phyloP scores from a whole-genome alignment of 2,113 vertebrate genomes.

The Grantiella picta region DNA sequence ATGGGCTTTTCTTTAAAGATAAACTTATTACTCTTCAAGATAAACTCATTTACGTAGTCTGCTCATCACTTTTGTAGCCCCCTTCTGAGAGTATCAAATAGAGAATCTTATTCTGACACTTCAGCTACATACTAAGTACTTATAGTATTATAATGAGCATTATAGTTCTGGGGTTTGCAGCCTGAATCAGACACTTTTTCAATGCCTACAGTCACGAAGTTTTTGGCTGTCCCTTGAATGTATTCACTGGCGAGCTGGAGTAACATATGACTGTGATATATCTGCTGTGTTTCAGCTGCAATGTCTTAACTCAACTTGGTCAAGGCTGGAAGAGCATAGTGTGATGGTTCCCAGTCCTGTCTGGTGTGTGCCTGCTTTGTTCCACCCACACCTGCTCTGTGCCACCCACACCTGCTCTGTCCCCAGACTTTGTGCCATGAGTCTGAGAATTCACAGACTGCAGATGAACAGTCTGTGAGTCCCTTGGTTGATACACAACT shows the following conservation, averaged over 20 bases:
- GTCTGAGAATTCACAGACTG: neutral
- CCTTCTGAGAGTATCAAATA: neutral
- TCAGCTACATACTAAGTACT: neutral
- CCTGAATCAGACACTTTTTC: neutral
- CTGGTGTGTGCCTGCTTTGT: neutral
- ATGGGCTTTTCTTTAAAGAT: neutral
- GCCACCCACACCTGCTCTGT: neutral
- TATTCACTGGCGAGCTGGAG: neutral
- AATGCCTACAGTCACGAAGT: neutral
- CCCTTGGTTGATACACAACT: neutral
- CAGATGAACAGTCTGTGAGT: neutral
- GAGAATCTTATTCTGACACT: neutral
- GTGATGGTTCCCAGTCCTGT: neutral
- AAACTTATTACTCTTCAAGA: neutral
- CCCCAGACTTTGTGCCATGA: neutral
- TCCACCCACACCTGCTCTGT: neutral
- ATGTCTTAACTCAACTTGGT: neutral
- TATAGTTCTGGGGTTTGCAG: neutral
- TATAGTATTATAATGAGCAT: neutral
- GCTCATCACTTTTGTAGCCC: neutral
- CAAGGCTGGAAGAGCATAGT: neutral
- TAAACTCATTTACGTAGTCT: neutral
- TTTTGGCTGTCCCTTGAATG: neutral
- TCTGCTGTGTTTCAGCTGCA: neutral
- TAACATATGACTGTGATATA: neutral